These are phyloP conservation scores for Volucella inflata DNA, from an alignment of 2,888 invertebrate species.

Conservation along the genomic window DNA sequence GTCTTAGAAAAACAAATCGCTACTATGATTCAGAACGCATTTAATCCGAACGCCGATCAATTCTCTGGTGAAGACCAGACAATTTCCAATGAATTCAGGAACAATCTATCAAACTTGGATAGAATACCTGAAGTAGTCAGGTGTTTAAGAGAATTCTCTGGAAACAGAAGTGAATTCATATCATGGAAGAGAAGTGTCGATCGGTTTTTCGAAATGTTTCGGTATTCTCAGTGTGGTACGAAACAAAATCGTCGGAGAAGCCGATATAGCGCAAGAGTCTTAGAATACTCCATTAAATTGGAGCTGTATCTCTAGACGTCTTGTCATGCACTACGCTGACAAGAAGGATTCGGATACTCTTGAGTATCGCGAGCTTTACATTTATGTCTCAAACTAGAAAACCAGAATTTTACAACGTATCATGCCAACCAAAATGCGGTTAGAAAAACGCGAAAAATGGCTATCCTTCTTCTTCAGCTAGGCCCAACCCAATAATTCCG, in stretches of 20 bases:
- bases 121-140: background rate
- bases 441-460: too few species aligned
- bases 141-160: conserved; percentile 26
- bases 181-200: conserved; percentile 18
- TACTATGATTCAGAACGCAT: too few species aligned
- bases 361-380: background rate
- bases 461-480: too few species aligned
- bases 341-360: background rate
- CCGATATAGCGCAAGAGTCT: background rate
- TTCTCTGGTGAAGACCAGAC: too few species aligned
- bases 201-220: background rate
- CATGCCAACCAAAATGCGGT: too few species aligned
- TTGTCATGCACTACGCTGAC: conserved; percentile 7
- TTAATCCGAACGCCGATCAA: too few species aligned
- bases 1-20: too few species aligned
- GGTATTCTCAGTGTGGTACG: background rate
- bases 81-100: too few species aligned
- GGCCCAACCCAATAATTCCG: too few species aligned
- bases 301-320: background rate
- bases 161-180: conserved; percentile 20
- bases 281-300: conserved; percentile 1
- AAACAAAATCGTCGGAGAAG: background rate
- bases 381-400: background rate
- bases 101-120: background rate
- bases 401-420: background rate